A percentile compares a stretch with the other conserved stretches of the same genome.
Conservation (phyloP, 2,797 vertebrate genomes). For the Podarcis lilfordi region DNA sequence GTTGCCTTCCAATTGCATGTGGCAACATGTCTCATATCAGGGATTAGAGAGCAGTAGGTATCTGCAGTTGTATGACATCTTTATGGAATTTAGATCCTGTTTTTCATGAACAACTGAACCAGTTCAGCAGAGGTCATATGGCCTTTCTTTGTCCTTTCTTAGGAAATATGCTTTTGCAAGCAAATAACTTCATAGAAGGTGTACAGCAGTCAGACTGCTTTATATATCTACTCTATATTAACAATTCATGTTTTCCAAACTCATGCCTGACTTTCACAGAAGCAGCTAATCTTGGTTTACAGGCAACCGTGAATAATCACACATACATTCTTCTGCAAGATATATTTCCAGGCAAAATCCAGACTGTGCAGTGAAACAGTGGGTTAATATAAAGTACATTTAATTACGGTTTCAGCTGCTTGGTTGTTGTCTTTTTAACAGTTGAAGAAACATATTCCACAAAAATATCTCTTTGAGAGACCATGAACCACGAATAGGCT, state of each 20-base stretch:
- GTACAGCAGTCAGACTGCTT: neutral
- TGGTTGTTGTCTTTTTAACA: neutral
- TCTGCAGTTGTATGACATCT: neutral
- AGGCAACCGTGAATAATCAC: neutral
- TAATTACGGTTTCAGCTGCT: neutral
- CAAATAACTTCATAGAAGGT: conserved; percentile 17
- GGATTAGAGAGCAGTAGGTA: neutral
- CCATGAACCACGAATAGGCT: neutral
- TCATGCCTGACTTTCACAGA: neutral
- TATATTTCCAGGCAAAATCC: neutral
- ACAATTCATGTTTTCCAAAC: neutral
- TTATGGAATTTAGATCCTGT: conserved; percentile 64
- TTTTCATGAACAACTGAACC: conserved; percentile 51
- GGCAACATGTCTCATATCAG: neutral
- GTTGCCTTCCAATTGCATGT: neutral
- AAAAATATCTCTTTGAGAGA: neutral
- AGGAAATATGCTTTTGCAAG: conserved; percentile 46
- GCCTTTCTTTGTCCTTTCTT: conserved; percentile 40
- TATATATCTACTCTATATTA: neutral
- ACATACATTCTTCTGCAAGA: neutral
- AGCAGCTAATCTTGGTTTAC: neutral
- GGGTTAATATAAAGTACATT: neutral
- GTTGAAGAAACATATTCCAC: neutral
- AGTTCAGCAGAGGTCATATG: conserved; percentile 59
- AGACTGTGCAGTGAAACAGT: neutral